Evolutionary conservation across 1,140 invertebrate species (phyloP).

Genomic region (Lepidurus packardi): DNA sequence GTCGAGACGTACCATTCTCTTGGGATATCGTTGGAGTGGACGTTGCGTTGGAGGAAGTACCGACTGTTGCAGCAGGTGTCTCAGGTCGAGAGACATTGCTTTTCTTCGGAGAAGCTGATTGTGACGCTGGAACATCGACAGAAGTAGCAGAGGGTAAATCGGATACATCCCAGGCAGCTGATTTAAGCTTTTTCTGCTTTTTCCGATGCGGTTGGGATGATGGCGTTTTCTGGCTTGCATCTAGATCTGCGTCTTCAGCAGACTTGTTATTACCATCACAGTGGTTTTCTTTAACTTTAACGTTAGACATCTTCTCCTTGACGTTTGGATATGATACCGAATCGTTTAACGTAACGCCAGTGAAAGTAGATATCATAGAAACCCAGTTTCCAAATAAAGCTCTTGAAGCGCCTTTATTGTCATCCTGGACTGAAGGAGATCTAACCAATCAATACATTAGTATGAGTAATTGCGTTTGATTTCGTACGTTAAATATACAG

Average conservation of each 20-base stretch:
- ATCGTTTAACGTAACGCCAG: background rate
- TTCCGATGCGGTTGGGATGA: background rate
- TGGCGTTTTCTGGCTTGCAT: background rate
- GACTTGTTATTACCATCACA: background rate
- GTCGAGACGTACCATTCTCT: background rate
- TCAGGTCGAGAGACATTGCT: background rate
- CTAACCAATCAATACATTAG: background rate
- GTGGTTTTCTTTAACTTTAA: background rate
- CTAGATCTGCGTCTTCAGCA: background rate
- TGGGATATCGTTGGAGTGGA: background rate
- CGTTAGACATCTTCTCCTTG: background rate
- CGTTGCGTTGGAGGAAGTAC: background rate
- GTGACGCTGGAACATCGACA: background rate
- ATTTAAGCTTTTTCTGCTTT: background rate
- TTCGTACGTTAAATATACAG: background rate
- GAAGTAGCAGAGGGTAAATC: background rate
- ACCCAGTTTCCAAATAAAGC: background rate
- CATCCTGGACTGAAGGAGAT: background rate
- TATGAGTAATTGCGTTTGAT: background rate
- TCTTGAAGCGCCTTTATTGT: background rate
- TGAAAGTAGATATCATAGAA: background rate
- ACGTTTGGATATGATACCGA: background rate
- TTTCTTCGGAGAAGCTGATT: background rate
- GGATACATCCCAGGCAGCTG: background rate
- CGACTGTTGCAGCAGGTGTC: background rate